Evolutionary conservation across 2,888 invertebrate species (phyloP).

Genomic region (Drosophila dives): DNA sequence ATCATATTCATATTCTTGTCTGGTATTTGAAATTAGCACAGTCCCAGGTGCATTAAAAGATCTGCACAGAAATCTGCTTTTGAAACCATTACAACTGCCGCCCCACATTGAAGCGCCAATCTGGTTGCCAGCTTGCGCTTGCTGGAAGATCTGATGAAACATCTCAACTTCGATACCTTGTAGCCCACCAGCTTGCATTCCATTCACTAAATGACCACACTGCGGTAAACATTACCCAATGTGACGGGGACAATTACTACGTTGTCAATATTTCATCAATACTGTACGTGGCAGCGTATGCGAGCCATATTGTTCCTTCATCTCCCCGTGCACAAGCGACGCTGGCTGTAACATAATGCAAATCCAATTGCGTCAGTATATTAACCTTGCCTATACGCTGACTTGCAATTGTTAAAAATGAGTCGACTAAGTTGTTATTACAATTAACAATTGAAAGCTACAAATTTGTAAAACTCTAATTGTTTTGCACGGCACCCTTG

Average conservation of each 20-base stretch:
- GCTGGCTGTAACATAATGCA: slow-evolving; percentile 61
- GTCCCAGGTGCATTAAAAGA: slow-evolving; percentile 99
- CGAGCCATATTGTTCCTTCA: slow-evolving; percentile 46
- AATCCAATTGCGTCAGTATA: slow-evolving; percentile 62
- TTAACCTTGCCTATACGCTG: slow-evolving; percentile 19
- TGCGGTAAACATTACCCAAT: slow-evolving; percentile 89
- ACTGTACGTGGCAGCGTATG: slow-evolving; percentile 92
- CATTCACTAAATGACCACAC: slow-evolving; percentile 92
- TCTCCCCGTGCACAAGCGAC: slow-evolving; percentile 63
- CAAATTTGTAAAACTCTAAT: slow-evolving; percentile 83
- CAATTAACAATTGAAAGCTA: slow-evolving; percentile 9
- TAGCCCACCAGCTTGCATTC: slow-evolving; percentile 97
- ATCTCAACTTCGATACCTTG: slow-evolving; percentile 96
- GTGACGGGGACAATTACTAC: slow-evolving; percentile 87
- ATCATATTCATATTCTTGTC: slow-evolving; percentile 99
- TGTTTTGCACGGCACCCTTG: slow-evolving; percentile 54
- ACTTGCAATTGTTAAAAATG: slow-evolving; percentile 3
- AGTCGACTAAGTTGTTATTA: slow-evolving; percentile 19
- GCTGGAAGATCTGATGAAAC: slow-evolving; percentile 97
- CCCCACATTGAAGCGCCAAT: slow-evolving; percentile 96
- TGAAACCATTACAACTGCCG: slow-evolving; percentile 94
- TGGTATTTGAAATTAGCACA: slow-evolving; percentile 91
- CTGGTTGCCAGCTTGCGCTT: slow-evolving; percentile 98
- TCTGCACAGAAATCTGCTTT: slow-evolving; percentile 92
- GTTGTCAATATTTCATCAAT: neutral